phyloP scores from a whole-genome alignment of 23 tunicate species.

The Diplosoma virens region DNA sequence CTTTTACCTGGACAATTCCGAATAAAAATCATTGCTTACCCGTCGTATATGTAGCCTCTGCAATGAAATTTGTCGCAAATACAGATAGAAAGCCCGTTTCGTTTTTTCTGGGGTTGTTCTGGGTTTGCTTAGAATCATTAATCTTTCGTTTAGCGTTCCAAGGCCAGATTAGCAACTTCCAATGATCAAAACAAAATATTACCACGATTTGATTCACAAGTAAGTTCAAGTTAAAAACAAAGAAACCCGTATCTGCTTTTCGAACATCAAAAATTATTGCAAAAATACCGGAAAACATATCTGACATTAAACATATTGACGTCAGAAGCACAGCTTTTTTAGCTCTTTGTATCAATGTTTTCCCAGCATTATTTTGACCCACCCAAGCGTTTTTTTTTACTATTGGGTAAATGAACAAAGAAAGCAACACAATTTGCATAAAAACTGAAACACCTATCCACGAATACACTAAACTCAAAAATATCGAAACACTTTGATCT shows the following conservation, averaged over 20 bases:
- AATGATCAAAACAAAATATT: constrained; percentile 58
- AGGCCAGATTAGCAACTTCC: constrained; percentile 49
- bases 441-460: constrained; percentile 41
- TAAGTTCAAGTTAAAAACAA: constrained; percentile 25
- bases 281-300: constrained; percentile 20
- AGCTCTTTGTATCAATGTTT: constrained; percentile 22
- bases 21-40: no score
- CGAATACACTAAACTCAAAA: neutral
- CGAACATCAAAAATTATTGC: neutral
- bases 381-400: constrained; percentile 9
- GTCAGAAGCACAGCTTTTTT: constrained; percentile 52
- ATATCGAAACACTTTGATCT: neutral
- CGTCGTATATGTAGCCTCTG: no score
- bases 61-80: neutral
- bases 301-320: constrained; percentile 32
- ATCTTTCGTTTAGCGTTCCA: constrained; percentile 28
- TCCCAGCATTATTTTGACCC: constrained; percentile 13
- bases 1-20: no score
- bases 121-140: no score
- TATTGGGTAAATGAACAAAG: constrained; percentile 54
- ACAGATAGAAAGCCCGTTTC: neutral
- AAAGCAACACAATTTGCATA: constrained; percentile 53
- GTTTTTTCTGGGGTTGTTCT: neutral
- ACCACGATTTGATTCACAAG: constrained; percentile 35
- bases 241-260: neutral